phyloP scores from a whole-genome alignment of 1,140 invertebrate genomes.

The Orchestia grillus region DNA sequence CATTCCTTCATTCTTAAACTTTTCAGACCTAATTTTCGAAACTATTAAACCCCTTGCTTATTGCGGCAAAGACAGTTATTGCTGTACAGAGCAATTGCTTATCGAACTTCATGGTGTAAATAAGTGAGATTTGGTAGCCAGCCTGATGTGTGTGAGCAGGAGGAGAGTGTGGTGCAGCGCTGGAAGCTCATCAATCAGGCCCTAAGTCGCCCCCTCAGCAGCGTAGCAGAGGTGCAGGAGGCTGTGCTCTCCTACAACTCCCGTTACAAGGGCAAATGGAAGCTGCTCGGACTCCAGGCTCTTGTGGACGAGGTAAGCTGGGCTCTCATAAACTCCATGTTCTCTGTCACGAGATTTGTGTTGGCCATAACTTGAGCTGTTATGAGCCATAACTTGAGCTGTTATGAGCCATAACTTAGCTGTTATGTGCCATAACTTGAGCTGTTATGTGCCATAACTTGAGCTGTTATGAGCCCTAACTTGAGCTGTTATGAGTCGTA shows the following conservation, averaged over 20 bases:
- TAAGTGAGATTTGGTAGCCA: too few relatives aligned
- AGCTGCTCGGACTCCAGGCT: conserved; percentile 51
- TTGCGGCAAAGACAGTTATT: too few relatives aligned
- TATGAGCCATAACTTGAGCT: not conserved
- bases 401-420: too few relatives aligned
- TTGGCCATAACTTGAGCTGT: not conserved
- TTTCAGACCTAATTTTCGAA: too few relatives aligned
- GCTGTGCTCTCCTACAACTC: conserved; percentile 61
- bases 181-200: conserved; percentile 47
- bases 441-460: too few relatives aligned
- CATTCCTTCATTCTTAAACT: too few relatives aligned
- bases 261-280: conserved; percentile 58
- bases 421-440: too few relatives aligned
- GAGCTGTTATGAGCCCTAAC: too few relatives aligned
- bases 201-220: not conserved
- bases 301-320: conserved; percentile 56
- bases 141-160: not conserved
- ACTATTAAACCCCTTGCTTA: too few relatives aligned
- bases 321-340: not conserved
- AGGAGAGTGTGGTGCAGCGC: conserved; percentile 11
- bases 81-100: too few relatives aligned
- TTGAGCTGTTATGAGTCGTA: too few relatives aligned
- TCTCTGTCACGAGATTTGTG: not conserved
- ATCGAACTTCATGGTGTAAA: too few relatives aligned
- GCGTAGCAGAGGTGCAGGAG: not conserved